Conservation (phyloP, 2,113 vertebrate genomes). For the Cinclus mexicanus region DNA sequence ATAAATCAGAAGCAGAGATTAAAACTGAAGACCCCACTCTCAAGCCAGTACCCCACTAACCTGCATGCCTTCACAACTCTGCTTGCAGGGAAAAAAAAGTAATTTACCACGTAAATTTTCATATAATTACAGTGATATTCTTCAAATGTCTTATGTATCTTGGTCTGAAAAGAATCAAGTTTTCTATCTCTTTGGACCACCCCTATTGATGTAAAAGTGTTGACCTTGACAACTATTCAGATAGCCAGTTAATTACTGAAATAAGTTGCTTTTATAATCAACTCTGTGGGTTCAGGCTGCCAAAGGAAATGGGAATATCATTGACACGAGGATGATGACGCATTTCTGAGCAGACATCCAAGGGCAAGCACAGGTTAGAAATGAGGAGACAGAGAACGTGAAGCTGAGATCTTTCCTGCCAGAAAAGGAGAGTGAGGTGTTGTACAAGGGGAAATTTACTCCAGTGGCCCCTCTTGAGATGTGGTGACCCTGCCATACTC, state of each 20-base stretch:
- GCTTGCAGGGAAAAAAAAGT: not conserved
- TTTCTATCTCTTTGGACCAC: not conserved
- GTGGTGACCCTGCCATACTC: not conserved
- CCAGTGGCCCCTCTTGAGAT: not conserved
- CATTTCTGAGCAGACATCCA: not conserved
- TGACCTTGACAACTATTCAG: not conserved
- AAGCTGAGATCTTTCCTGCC: not conserved
- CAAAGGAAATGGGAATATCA: not conserved
- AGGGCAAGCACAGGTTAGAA: not conserved
- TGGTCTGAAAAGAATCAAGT: not conserved
- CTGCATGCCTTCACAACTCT: not conserved
- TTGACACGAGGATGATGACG: fast-evolving
- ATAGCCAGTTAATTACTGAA: not conserved
- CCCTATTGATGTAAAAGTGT: not conserved
- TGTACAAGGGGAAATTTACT: not conserved
- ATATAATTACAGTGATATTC: not conserved
- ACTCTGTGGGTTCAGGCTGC: not conserved
- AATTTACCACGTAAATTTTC: not conserved
- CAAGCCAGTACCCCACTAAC: not conserved
- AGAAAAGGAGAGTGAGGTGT: not conserved
- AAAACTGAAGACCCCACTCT: not conserved
- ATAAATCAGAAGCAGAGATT: not conserved
- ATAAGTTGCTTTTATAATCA: not conserved
- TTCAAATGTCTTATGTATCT: not conserved
- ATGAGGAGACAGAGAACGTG: not conserved